Base-by-base conservation (phyloP, 2,888 invertebrate species). In the Acanthopleura granulata region DNA sequence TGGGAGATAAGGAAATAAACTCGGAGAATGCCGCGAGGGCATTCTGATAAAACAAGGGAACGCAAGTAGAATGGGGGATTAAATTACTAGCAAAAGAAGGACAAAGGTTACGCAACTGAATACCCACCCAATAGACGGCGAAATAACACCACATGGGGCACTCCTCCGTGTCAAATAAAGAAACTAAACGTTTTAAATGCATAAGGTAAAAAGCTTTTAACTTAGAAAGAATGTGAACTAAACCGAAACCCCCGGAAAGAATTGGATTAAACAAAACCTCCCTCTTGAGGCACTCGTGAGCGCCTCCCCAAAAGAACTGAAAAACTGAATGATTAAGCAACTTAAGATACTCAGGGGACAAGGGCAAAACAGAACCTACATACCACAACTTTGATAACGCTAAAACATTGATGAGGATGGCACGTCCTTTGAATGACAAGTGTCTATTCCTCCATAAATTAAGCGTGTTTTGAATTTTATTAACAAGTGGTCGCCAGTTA, bases 381-480 rank as follows among this genome's bases (percentile, higher is more conserved):
- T 62, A 62, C 62, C 62, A 62, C 25, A 62, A 22, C 25, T 62
- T 62, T 12, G n/a, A 12, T n/a, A 62, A 62, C 12, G 62, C 62
- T 18, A 62, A 12, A 62, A 22, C 15, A 22, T 62, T 62, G 22
- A 22, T n/a, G 12, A 62, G 25, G 14, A 62, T 62, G 22, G 62
- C 15, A 12, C 25, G 15, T n/a, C 62, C 62, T 12, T 12, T 62
- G 22, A 62, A 62, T 15, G 62, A 62, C 25, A 62, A 62, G 22
- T n/a, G 22, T n/a, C 62, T 15, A 15, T 22, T 22, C 62, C 22
- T 62, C 62, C 62, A 62, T 12, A 62, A 12, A 22, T 62, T 62
- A 62, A 62, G 22, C 14, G 22, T 22, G 22, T 14, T 18, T 18
- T n/a, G 16, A 62, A 62, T 22, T 22, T 62, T 62, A 15, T 22